phyloP scores from a whole-genome alignment of 2,888 invertebrate species.

The Dimorphilus gyrociliatus region DNA sequence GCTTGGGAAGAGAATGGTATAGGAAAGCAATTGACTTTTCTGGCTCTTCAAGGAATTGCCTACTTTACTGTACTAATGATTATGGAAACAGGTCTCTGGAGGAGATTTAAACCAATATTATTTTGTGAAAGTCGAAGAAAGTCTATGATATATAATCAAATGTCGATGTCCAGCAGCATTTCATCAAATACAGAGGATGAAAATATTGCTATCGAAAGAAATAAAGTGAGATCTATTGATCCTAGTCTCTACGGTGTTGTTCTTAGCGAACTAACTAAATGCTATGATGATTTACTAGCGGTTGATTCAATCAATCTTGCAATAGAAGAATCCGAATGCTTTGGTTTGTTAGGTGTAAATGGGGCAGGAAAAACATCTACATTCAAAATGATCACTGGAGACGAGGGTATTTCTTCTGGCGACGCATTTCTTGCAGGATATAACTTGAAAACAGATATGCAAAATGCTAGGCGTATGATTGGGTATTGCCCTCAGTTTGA shows the following conservation, averaged over 20 bases:
- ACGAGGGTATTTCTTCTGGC: constrained; percentile 39
- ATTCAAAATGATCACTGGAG: constrained; percentile 52
- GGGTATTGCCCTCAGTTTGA: constrained; percentile 83
- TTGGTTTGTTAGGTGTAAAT: constrained; percentile 64
- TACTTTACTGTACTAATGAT: constrained; percentile 49
- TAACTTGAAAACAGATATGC: too few relatives aligned
- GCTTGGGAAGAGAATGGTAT: constrained; percentile 55
- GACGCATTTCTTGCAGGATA: constrained; percentile 41
- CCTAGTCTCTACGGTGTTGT: constrained; percentile 46
- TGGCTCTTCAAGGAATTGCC: constrained; percentile 44
- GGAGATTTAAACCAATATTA: not conserved
- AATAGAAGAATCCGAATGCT: constrained; percentile 47
- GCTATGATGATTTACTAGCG: constrained; percentile 46
- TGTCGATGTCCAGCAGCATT: constrained; percentile 5
- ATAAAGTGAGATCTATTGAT: too few relatives aligned
- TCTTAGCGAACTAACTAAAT: constrained; percentile 51
- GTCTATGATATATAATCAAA: constrained; percentile 6
- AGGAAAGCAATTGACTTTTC: constrained; percentile 49
- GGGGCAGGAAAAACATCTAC: constrained; percentile 79
- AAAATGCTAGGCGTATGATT: constrained; percentile 49
- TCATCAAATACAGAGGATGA: too few relatives aligned
- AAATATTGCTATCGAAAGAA: constrained; percentile 34
- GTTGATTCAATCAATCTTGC: constrained; percentile 27
- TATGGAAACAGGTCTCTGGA: constrained; percentile 42
- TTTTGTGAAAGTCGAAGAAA: constrained; percentile 4